Evolutionary conservation across 2,113 vertebrate species (phyloP), one percentile per base, ranked within the genome.

Genomic region (Motacilla tschutschensis): DNA sequence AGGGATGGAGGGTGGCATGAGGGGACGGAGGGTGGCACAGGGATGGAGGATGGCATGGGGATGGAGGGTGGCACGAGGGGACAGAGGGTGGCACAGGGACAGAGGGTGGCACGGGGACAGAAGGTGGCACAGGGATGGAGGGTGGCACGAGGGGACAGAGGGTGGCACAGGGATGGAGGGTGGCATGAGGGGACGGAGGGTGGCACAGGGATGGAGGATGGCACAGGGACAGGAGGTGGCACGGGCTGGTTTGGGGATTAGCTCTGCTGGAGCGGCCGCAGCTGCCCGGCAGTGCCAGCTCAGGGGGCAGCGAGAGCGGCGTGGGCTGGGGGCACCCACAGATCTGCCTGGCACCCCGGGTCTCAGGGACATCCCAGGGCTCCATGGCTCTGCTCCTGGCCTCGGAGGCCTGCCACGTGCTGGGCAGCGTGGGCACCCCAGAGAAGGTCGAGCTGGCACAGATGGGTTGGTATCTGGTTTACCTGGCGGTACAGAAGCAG

Each of bases 391-490:
- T 95, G 24, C 87, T 98, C 19, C 92, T 98, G 93, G 97, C 97
- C 5, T 93, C 95, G 4, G 96, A 95, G 66, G 73, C 47, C 36
- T 97, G 84, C 93, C 97, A 95, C 14, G 89, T 98, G 87, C 95
- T 98, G 72, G 97, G 97, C 62, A 97, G 94, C 1, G 66, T 98
- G 94, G 97, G 95, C 16, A 85, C 97, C 31, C 96, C 97, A 15
- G 96, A 97, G 57, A 97, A 96, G 85, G 96, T 95, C 78, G 95
- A 95, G 72, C 95, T 98, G 82, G 95, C 94, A 22, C 97, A 96
- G 62, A 94, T 94, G 95, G 98, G 98, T 98, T 95, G 96, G 98
- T 96, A 81, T 73, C 50, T 35, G 53, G 5, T 43, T 63, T 65
- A 12, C 24, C 3, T 51, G 41, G 3, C n/a, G 6, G 3, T 31